These are phyloP conservation scores for Hypercompe scribonia DNA, from an alignment of 2,888 invertebrate genomes.

Conservation along the genomic window DNA sequence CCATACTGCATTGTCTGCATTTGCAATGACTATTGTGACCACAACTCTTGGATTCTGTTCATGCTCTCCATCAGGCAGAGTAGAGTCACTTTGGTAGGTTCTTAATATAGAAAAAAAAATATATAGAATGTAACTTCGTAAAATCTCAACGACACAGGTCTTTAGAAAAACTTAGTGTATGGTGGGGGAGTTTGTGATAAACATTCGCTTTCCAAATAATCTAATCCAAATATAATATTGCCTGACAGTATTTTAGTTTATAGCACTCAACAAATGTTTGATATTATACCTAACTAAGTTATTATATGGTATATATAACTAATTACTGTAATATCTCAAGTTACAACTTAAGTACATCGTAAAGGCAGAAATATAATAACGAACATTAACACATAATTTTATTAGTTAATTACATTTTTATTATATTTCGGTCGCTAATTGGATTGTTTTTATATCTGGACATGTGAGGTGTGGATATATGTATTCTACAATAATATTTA, in stretches of 20 bases:
- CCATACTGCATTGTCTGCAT: too few relatives aligned
- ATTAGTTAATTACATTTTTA: slow-evolving; percentile 13
- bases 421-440: slow-evolving; percentile 10
- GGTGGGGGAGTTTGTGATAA: too few relatives aligned
- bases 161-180: too few relatives aligned
- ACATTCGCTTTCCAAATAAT: too few relatives aligned
- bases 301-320: slow-evolving; percentile 13
- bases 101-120: too few relatives aligned
- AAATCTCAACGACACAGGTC: too few relatives aligned
- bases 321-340: slow-evolving; percentile 15
- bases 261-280: background rate
- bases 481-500: background rate
- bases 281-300: slow-evolving; percentile 4
- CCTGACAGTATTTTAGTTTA: background rate
- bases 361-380: slow-evolving; percentile 17
- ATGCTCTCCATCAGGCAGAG: too few relatives aligned
- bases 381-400: slow-evolving; percentile 2
- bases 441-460: background rate
- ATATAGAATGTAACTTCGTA: too few relatives aligned
- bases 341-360: slow-evolving; percentile 19
- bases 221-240: background rate
- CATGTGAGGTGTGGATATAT: background rate
- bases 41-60: too few relatives aligned
- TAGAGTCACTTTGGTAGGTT: too few relatives aligned
- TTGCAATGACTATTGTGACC: too few relatives aligned